These are phyloP conservation scores for Tenthredo distinguenda DNA, from an alignment of 2,888 invertebrate species.

Conservation along the genomic window DNA sequence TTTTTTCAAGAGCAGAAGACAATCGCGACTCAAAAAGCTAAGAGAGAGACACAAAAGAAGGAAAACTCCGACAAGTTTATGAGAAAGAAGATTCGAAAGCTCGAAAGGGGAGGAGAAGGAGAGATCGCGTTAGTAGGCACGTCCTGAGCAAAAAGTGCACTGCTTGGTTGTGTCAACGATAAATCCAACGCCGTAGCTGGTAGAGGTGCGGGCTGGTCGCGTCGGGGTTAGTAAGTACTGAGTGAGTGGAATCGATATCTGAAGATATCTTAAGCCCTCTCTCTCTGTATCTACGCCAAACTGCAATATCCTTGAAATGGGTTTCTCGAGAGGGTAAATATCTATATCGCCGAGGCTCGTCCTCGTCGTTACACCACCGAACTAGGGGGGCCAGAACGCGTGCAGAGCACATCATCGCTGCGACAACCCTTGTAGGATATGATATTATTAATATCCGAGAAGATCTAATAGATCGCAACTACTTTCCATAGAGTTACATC, in stretches of 20 bases:
- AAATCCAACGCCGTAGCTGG: conserved; percentile 64
- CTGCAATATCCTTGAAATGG: conserved; percentile 52
- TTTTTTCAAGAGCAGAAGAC: background rate
- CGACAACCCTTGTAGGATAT: background rate
- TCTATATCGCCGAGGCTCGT: conserved; percentile 62
- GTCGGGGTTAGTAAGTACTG: conserved; percentile 16
- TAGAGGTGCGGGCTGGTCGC: conserved; percentile 29
- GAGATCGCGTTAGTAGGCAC: background rate
- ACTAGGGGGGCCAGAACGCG: background rate
- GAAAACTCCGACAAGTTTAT: background rate
- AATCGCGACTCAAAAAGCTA: background rate
- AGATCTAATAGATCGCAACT: background rate
- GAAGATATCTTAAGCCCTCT: conserved; percentile 45
- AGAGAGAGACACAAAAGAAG: background rate
- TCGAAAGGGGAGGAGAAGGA: background rate
- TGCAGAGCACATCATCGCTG: background rate
- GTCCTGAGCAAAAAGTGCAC: background rate
- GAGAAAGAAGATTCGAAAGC: background rate
- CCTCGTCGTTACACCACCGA: conserved; percentile 59
- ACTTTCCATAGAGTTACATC: background rate
- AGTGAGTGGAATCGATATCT: conserved; percentile 47
- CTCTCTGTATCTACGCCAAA: conserved; percentile 46
- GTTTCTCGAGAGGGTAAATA: conserved; percentile 67
- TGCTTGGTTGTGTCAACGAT: conserved; percentile 64
- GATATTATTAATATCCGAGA: background rate